Conservation (phyloP, 2,888 invertebrate genomes). For the Cryptophagus acutangulus region DNA sequence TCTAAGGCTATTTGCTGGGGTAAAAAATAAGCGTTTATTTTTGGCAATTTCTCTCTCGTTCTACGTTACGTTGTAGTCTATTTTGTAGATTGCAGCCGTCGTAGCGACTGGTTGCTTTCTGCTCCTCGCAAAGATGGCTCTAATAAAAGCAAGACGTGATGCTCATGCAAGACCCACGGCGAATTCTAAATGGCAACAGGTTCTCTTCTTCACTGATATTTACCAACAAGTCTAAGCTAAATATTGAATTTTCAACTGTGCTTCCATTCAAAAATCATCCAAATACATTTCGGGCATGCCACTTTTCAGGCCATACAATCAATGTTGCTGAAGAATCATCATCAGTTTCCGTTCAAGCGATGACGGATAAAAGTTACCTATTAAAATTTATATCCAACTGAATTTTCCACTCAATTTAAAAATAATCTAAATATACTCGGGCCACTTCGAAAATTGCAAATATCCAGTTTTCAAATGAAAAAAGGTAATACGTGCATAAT, state of each 20-base stretch:
- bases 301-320: too few species aligned
- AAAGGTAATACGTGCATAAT: too few species aligned
- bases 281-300: conserved; percentile 16
- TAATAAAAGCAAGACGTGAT: conserved; percentile 46
- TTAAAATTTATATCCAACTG: too few species aligned
- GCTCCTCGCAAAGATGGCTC: conserved; percentile 40
- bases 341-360: too few species aligned
- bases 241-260: conserved; percentile 41
- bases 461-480: too few species aligned
- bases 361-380: too few species aligned
- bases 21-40: conserved; percentile 32
- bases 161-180: conserved; percentile 39
- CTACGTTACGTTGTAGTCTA: conserved; percentile 37
- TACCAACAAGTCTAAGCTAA: conserved; percentile 36
- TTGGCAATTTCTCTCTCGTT: conserved; percentile 30
- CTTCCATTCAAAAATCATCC: conserved; percentile 12
- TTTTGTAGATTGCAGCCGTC: conserved; percentile 35
- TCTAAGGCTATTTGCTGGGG: conserved; percentile 21
- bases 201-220: conserved; percentile 34
- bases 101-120: conserved; percentile 41
- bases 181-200: conserved; percentile 47
- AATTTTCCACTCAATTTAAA: too few species aligned
- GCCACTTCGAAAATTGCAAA: too few species aligned
- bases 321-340: too few species aligned
- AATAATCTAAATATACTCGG: too few species aligned